Base-by-base conservation (phyloP, 2,797 vertebrate species). In the Leptodactylus fallax region DNA sequence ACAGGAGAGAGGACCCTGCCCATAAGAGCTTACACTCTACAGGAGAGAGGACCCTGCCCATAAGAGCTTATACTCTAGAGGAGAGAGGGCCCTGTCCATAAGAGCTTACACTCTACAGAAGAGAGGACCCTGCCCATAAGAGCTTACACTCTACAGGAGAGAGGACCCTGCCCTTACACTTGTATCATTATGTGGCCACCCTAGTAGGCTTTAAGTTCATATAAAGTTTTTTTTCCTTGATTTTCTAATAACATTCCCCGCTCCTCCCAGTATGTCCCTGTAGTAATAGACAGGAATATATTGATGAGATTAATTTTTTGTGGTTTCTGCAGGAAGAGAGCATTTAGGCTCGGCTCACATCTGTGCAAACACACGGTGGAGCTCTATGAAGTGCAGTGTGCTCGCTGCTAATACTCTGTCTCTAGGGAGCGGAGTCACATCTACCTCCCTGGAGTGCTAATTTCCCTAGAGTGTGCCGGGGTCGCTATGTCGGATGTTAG, bases 341-440 rank as follows among this genome's bases (percentile, higher is more conserved):
- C 82, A 12, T 81, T 88, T 88, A 88, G n/a, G 36, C 23, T 36
- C 16, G 23, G 16, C 47, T 86, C 69, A 85, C 87, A 89, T 89
- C 87, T 89, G 87, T 86, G 23, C 71, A 86, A 89, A 86, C 87
- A 89, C 47, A 60, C 45, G 27, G 60, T 21, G 27, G 27, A 79
- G 71, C 56, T 9, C 23, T 63, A 9, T 13, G 79, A 71, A 49
- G 56, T 56, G 69, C 19, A 79, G 74, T 79, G 82, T 80, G 55
- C 72, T 72, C 14, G 74, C 61, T 83, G 16, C 19, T 83, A 79
- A 87, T 87, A 83, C 84, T 87, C 27, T 81, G 58, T 84, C 85
- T 80, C 16, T 12, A 0, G 25, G 21, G 63, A 84, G 61, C 77
- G 19, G 65, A 55, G 65, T 87, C 63, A 83, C 82, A 1, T 60